Evolutionary conservation across 2,888 invertebrate species (phyloP), one percentile per base, ranked within the genome.

Genomic region (Pardosa pseudoannulata): DNA sequence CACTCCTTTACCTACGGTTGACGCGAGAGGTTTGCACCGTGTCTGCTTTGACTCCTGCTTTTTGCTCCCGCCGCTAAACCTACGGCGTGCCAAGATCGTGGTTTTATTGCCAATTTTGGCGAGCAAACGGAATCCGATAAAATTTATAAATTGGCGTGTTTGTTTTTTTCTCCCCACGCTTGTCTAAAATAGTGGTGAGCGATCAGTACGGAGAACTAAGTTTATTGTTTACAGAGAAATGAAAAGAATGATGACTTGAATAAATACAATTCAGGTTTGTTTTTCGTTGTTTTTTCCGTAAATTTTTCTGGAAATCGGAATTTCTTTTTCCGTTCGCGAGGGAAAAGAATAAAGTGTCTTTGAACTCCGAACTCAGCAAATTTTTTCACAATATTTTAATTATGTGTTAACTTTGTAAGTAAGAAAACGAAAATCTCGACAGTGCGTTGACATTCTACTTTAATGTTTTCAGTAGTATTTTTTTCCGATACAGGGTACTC

Each of bases 11-110:
- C 78, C 73, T 68, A 56, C 67, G 19, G 41, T 16, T 31, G 50
- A 31, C 27, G 50, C 28, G 67, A 72, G 83, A 85, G 83, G 78
- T 85, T 85, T 85, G 73, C 72, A 67, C 79, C 68, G 65, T 56
- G 27, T 32, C 41, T 23, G 28, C 56, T 39, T 19, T n/a, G 31
- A 16, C 62, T 50, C 76, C 41, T 11, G 71, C 76, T 73, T 85
- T 85, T 85, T 75, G 36, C 36, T 36, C 6, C 5, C 6, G 9
- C 9, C 9, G 62, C 23, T 23, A 27, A 1, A 1, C 1, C 23
- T 23, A 27, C 19, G 28, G 11, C 62, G 23, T 9, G 31, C 75
- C 41, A 70, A 1, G 50, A 29, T 16, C 6, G 31, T 27, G 28
- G 28, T 9, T 27, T 62, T 64, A 70, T 81, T 75, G 70, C 75